Evolutionary conservation across 2,888 invertebrate species (phyloP), one percentile per base, ranked within the genome.

Genomic region (Ypsolopha sequella): DNA sequence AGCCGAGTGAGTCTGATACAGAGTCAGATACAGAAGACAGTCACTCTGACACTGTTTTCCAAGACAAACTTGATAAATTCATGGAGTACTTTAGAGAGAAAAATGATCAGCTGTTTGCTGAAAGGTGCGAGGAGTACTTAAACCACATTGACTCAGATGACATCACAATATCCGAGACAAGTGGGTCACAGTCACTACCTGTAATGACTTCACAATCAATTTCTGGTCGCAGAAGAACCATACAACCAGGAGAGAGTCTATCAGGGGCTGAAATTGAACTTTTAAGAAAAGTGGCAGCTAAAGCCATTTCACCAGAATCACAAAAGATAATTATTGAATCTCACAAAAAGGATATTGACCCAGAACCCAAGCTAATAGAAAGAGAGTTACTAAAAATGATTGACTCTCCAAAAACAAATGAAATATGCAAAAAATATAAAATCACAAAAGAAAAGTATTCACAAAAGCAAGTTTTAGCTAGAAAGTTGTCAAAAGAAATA

Each of bases 1-100:
- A 90, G 59, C 88, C 85, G 2, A 89, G 90, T 65, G 90, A 90
- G 53, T 87, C 88, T 7, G 88, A 88, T 62, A 90, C 88, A 54
- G 91, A 91, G 55, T 88, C 88, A 24, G 89, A 90, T 66, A 90
- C 88, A 33, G 88, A 88, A 53, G 84, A 82, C 51, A 85, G 84
- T 59, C 90, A 92, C 62, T 89, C 89, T 55, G 90, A 91, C 45
- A 84, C 85, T 53, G 89, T 92, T 56, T 89, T 93, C 56, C 85
- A 90, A 55, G 93, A 93, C 56, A 93, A 92, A 68, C 76, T 94
- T 13, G 91, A 92, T 55, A 89, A 90, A 55, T 88, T 90, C 49
- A 92, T 94, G 90, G 90, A 90, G 52, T 91, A 90, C 62, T 92
- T 95, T 64, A 89, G 89, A 61, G 80, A 86, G 43, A 91, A 91